A percentile compares a stretch with the other conserved stretches of the same genome.
Evolutionary conservation across 1,140 invertebrate species (phyloP).

Genomic region (Bombus vancouverensis): DNA sequence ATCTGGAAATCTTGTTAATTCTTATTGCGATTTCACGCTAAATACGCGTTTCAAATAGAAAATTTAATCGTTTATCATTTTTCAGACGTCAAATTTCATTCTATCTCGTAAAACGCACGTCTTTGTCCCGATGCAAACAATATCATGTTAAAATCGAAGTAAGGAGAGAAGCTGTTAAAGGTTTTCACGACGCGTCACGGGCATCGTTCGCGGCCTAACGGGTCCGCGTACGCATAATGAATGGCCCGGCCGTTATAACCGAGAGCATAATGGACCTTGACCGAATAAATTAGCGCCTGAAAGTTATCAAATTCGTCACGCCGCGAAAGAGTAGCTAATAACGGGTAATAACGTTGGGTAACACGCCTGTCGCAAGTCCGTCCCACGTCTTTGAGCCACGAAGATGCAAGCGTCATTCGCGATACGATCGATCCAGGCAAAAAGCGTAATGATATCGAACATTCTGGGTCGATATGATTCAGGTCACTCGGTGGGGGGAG

Average conservation of each 20-base stretch:
- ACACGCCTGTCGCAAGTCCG: not conserved
- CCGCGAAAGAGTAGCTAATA: constrained; percentile 13
- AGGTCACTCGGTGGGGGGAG: not conserved
- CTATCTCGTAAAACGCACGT: not conserved
- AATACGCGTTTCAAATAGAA: too few relatives aligned
- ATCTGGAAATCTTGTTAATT: too few relatives aligned
- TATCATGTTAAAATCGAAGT: constrained; percentile 33
- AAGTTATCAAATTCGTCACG: constrained; percentile 31
- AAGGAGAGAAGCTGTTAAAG: constrained; percentile 52
- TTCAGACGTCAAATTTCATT: not conserved
- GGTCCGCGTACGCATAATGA: constrained; percentile 23
- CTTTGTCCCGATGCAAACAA: not conserved
- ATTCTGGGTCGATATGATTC: constrained; percentile 46
- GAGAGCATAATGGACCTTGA: constrained; percentile 38
- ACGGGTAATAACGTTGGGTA: constrained; percentile 10
- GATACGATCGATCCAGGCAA: constrained; percentile 14
- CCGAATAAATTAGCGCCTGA: constrained; percentile 32
- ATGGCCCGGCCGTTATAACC: constrained; percentile 9
- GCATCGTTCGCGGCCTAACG: not conserved
- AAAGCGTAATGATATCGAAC: constrained; percentile 11
- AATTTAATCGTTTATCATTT: not conserved
- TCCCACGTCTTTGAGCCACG: not conserved
- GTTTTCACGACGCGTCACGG: not conserved
- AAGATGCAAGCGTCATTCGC: not conserved
- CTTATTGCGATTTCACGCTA: too few relatives aligned